These are phyloP conservation scores for Spilogale gracilis DNA, from an alignment of 2,113 vertebrate species.

Conservation along the genomic window DNA sequence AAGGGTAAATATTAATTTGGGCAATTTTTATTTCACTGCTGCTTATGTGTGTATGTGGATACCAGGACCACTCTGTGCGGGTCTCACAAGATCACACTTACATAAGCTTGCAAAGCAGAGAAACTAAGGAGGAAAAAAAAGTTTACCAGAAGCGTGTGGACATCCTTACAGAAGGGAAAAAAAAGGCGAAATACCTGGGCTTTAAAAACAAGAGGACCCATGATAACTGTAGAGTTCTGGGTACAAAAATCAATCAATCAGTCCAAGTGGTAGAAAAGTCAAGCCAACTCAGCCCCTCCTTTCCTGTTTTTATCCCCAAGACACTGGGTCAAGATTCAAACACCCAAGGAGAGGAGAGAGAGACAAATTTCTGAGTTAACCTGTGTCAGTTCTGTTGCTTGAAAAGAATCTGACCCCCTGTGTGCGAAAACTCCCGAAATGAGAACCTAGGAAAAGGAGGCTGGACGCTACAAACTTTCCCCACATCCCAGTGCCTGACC, in stretches of 20 bases:
- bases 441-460: not conserved
- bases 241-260: not conserved
- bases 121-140: not conserved
- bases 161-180: not conserved
- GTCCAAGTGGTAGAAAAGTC: not conserved
- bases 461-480: not conserved
- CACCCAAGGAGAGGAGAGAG: not conserved
- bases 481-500: not conserved
- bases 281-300: not conserved
- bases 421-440: not conserved
- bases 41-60: not conserved
- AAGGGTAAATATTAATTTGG: not conserved
- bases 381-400: not conserved
- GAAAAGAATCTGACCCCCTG: not conserved
- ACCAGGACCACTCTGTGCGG: not conserved
- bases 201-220: not conserved
- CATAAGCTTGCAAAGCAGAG: slow-evolving; percentile 6
- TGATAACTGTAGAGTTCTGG: not conserved
- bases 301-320: not conserved
- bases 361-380: not conserved
- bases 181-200: not conserved
- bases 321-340: not conserved
- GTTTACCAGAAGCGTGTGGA: not conserved
- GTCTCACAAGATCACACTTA: not conserved
- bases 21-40: not conserved